Conservation (phyloP, 2,113 vertebrate genomes). For the Cynopterus brachyotis region DNA sequence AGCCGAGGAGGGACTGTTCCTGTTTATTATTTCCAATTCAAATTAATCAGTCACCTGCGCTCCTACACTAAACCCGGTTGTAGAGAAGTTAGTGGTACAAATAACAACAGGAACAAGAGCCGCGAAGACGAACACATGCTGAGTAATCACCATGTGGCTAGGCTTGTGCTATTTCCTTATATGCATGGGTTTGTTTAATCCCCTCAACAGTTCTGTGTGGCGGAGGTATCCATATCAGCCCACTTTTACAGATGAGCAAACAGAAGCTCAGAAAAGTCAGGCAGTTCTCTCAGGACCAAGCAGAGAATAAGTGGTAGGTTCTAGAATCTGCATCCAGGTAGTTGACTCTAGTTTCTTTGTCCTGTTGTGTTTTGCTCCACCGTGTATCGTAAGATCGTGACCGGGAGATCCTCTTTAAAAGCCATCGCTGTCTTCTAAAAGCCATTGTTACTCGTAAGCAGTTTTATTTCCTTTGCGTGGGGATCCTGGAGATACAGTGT, state of each 20-base stretch:
- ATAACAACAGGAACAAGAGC: neutral
- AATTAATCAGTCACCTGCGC: neutral
- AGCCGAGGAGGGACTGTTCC: neutral
- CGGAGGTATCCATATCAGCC: neutral
- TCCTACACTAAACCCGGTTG: fast-evolving
- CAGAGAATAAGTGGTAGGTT: neutral
- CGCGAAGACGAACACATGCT: fast-evolving
- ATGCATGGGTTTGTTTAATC: neutral
- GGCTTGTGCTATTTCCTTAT: neutral
- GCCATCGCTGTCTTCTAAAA: neutral
- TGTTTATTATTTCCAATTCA: neutral
- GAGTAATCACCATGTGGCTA: neutral
- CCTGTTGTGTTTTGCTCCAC: neutral
- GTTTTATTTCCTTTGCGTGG: neutral
- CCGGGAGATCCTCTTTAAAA: neutral
- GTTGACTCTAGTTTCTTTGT: neutral
- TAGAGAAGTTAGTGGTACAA: neutral
- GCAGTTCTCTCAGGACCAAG: too few species aligned
- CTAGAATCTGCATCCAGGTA: neutral
- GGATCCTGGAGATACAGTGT: fast-evolving
- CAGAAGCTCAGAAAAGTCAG: neutral
- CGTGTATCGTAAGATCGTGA: too few species aligned
- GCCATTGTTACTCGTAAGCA: neutral
- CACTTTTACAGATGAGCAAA: neutral
- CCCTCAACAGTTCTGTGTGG: neutral